Evolutionary conservation across 1,140 invertebrate species (phyloP), one percentile per base, ranked within the genome.

Genomic region (Dinoponera quadriceps): DNA sequence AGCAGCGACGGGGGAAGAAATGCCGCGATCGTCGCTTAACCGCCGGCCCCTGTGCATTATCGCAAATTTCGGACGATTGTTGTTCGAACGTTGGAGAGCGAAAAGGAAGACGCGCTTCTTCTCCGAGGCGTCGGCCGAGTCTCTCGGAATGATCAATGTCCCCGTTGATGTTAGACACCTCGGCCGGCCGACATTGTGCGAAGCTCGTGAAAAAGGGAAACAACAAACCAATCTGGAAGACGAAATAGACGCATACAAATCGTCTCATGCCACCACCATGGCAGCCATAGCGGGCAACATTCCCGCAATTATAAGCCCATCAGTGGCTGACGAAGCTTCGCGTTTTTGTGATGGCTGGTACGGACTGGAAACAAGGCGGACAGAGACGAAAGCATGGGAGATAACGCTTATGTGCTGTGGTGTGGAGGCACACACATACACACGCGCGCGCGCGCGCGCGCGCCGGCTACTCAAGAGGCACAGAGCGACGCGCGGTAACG

Each of bases 301-400:
- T 85, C 75, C 88, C 83, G 91, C 91, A 93, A 93, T 93, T 93
- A 93, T 92, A 92, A 93, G 88, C 75, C 86, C 92, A 92, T 93
- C 89, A 93, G 90, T 73, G 84, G 73, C 78, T 55, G 83, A 84
- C 84, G 71, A 83, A 88, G 88, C 91, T 88, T 83, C 87, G 81
- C 73, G 88, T 90, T 91, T 92, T 92, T 92, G 87, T 88, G 73
- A 85, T 81, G 51, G 59, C 74, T 82, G 68, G 75, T 33, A 48
- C 65, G 44, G 65, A 77, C 83, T 69, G 82, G 66, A 63, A 74
- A 80, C 60, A 73, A 72, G 85, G 55, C 44, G 60, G 54, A 38
- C 81, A 57, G 49, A 55, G 60, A 54, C 75, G 63, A 85, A 73
- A 72, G 78, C 48, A 78, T 66, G 66, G 33, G 59, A 80, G 80